A percentile compares a stretch with the other conserved stretches of the same genome.
These are phyloP conservation scores for Bettongia penicillata DNA, from an alignment of 2,113 vertebrate species.

Conservation along the genomic window DNA sequence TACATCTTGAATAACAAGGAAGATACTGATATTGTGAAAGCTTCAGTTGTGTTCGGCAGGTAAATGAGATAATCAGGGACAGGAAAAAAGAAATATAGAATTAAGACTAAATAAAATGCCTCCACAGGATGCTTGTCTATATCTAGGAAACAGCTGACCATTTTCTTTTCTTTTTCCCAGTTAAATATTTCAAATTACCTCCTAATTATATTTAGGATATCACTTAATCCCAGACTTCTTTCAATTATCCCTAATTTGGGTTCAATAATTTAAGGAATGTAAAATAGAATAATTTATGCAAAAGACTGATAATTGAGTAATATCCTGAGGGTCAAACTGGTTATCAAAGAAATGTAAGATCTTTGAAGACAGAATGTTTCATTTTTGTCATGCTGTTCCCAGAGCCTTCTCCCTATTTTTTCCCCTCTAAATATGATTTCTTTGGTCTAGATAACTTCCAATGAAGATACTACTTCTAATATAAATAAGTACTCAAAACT, in stretches of 20 bases:
- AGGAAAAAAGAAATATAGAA: not conserved
- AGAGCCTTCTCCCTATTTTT: too few relatives aligned
- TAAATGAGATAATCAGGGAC: not conserved
- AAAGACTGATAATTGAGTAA: not conserved
- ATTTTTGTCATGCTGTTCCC: too few relatives aligned
- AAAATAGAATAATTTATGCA: not conserved
- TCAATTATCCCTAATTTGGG: not conserved
- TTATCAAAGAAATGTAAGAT: not conserved
- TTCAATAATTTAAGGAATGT: not conserved
- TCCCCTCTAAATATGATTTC: too few relatives aligned
- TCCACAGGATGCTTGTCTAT: not conserved
- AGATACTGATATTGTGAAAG: not conserved
- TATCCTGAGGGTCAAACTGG: not conserved
- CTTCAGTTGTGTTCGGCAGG: not conserved
- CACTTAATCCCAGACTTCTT: not conserved
- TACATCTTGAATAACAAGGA: not conserved
- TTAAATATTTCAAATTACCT: not conserved
- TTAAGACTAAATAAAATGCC: not conserved
- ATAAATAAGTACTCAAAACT: too few relatives aligned
- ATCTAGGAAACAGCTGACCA: not conserved
- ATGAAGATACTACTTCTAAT: too few relatives aligned
- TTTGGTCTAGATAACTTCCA: too few relatives aligned
- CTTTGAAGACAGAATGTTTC: too few relatives aligned
- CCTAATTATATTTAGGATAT: not conserved
- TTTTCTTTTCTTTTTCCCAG: not conserved